Percentiles rank a stretch among this genome's conserved stretches.
Evolutionary conservation across 1,140 invertebrate species (phyloP).

Genomic region (Brevipalpus yothersi): DNA sequence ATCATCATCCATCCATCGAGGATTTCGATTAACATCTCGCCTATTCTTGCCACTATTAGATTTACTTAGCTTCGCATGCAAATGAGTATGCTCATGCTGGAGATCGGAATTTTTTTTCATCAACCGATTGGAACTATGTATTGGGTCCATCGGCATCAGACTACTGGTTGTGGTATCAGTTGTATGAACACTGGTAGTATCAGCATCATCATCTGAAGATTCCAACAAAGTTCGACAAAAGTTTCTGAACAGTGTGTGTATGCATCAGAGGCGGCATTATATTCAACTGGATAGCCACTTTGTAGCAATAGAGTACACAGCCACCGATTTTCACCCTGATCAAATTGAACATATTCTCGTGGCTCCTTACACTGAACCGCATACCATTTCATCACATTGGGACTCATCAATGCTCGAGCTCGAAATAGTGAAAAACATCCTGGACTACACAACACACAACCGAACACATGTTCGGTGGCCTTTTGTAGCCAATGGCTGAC

Average conservation of each 20-base stretch:
- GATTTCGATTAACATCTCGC: slow-evolving; percentile 57
- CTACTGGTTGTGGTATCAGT: not conserved
- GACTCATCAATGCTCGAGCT: slow-evolving; percentile 31
- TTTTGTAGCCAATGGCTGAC: slow-evolving; percentile 99
- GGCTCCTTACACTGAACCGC: slow-evolving; percentile 28
- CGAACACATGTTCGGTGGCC: slow-evolving; percentile 95
- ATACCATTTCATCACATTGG: slow-evolving; percentile 33
- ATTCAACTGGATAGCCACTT: slow-evolving; percentile 35
- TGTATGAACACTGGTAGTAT: slow-evolving; percentile 1
- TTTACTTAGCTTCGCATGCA: not conserved
- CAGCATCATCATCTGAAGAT: slow-evolving; percentile 22
- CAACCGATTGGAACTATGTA: slow-evolving; percentile 6
- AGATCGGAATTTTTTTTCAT: slow-evolving; percentile 4
- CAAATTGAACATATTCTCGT: slow-evolving; percentile 33
- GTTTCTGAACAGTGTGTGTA: slow-evolving; percentile 35
- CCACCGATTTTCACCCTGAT: slow-evolving; percentile 40
- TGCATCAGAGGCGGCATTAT: slow-evolving; percentile 36
- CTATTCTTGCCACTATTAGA: slow-evolving; percentile 26
- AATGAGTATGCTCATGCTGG: not conserved
- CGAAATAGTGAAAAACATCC: slow-evolving; percentile 77
- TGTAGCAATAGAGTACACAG: slow-evolving; percentile 35
- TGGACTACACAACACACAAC: slow-evolving; percentile 86
- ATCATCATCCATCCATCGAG: slow-evolving; percentile 80
- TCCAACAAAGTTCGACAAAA: slow-evolving; percentile 35
- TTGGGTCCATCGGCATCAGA: not conserved